These are phyloP conservation scores for Odocoileus hemionus DNA, from an alignment of 2,113 vertebrate genomes.

Conservation along the genomic window DNA sequence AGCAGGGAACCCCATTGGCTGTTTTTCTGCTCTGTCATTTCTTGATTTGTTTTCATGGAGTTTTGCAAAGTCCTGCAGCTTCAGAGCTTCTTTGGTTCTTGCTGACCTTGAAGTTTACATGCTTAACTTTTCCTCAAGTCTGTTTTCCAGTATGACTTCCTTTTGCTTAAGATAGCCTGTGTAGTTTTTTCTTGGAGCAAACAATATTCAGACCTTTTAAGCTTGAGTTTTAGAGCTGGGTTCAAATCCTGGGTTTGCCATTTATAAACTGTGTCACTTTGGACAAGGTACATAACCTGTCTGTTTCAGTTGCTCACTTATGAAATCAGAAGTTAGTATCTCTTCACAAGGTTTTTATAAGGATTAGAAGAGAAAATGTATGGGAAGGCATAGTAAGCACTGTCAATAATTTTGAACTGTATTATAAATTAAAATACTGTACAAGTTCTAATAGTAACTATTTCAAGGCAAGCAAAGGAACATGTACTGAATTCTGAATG, in stretches of 20 bases:
- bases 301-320: slow-evolving; percentile 19
- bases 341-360: slow-evolving; percentile 26
- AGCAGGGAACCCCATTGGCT: neutral
- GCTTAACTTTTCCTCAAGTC: neutral
- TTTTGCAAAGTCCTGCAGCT: neutral
- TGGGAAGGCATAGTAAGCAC: neutral
- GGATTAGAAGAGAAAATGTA: slow-evolving; percentile 20
- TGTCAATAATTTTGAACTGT: neutral
- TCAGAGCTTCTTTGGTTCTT: neutral
- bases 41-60: neutral
- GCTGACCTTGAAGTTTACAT: neutral
- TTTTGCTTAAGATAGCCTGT: neutral
- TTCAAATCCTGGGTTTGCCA: neutral
- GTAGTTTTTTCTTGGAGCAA: neutral
- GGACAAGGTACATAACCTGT: neutral
- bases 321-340: neutral
- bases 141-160: neutral
- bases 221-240: neutral
- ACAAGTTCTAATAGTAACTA: neutral
- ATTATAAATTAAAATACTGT: neutral
- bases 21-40: neutral
- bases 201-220: neutral
- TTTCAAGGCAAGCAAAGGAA: neutral
- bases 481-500: neutral
- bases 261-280: neutral